These are phyloP conservation scores for Orycteropus afer DNA, from an alignment of 2,113 vertebrate genomes.

Conservation along the genomic window DNA sequence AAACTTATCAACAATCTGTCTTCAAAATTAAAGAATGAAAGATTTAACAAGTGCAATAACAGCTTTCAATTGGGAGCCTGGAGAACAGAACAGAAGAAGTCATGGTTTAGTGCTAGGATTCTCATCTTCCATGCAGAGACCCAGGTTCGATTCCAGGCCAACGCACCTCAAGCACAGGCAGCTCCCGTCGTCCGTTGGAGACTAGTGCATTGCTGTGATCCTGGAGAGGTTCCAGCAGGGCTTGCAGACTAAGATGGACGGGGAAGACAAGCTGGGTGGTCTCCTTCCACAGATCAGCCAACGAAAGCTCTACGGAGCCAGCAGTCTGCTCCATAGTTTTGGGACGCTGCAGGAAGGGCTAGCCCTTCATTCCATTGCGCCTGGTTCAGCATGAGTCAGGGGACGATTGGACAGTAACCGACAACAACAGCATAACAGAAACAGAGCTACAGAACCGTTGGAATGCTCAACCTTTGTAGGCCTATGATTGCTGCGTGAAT, in stretches of 20 bases:
- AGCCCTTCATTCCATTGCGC: background rate
- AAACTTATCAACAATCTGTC: background rate
- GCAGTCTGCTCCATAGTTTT: background rate
- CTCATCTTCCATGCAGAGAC: background rate
- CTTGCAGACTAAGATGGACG: background rate
- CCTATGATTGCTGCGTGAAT: background rate
- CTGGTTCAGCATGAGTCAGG: background rate
- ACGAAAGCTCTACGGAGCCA: background rate
- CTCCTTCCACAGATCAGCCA: background rate
- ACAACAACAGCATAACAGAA: background rate
- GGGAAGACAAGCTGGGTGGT: background rate
- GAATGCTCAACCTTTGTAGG: background rate
- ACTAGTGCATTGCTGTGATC: background rate
- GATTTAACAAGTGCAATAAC: background rate
- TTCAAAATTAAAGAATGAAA: background rate
- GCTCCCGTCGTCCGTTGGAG: background rate
- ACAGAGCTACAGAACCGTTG: background rate
- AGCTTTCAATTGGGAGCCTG: background rate
- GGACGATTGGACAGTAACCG: background rate
- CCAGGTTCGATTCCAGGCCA: background rate
- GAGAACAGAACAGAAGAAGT: background rate
- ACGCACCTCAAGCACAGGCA: background rate
- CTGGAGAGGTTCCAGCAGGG: background rate
- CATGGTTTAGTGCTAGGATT: background rate
- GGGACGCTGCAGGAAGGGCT: background rate